Evolutionary conservation across 2,113 vertebrate species (phyloP).

Genomic region (Vulpes vulpes): DNA sequence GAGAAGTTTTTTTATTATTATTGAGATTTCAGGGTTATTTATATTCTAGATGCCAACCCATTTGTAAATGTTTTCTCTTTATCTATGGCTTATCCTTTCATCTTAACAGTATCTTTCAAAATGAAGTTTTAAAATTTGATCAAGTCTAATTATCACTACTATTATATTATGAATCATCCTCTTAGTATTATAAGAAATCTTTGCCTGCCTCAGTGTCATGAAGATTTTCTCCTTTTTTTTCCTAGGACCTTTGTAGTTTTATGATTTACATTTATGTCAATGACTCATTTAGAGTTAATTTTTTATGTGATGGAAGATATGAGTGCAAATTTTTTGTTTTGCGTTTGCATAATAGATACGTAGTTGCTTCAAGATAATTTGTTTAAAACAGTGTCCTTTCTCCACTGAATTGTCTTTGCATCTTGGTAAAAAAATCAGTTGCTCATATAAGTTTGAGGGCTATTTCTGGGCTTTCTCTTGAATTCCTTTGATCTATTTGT

Average conservation of each 20-base stretch:
- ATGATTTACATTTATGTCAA: conserved; percentile 13
- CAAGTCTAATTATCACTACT: not conserved
- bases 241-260: not conserved
- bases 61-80: conserved; percentile 40
- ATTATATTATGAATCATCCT: not conserved
- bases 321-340: not conserved
- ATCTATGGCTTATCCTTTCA: not conserved
- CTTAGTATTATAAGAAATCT: conserved; percentile 30
- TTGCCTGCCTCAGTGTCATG: not conserved
- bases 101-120: not conserved
- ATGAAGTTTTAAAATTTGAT: not conserved
- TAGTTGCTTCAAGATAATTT: not conserved
- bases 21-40: not conserved
- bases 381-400: conserved; percentile 10
- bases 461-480: conserved; percentile 24
- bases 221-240: not conserved
- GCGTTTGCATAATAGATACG: not conserved
- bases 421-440: not conserved
- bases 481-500: conserved; percentile 51
- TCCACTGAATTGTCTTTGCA: not conserved
- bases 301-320: conserved; percentile 25
- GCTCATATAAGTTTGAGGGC: not conserved
- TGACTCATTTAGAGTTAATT: conserved; percentile 26
- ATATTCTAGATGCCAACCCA: not conserved
- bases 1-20: conserved; percentile 36